A percentile compares a stretch with the other conserved stretches of the same genome.
phyloP scores from a whole-genome alignment of 2,888 invertebrate genomes.

The Biston stratarius region DNA sequence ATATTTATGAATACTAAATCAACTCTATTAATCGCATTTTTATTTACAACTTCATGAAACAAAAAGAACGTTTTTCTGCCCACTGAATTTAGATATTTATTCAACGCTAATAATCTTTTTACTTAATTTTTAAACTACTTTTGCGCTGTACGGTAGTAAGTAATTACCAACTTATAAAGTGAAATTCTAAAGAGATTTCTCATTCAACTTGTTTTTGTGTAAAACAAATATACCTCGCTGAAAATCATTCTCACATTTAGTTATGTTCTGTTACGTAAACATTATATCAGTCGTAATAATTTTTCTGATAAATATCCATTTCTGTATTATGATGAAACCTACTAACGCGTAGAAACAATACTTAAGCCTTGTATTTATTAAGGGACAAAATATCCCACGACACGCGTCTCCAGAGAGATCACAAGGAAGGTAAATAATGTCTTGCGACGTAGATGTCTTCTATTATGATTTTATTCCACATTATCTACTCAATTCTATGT shows the following conservation, averaged over 20 bases:
- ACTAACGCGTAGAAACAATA: conserved; percentile 42
- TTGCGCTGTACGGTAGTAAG: neutral
- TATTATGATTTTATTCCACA: too few relatives aligned
- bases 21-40: neutral
- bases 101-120: neutral
- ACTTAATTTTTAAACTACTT: neutral
- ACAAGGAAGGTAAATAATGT: too few relatives aligned
- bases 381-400: too few relatives aligned
- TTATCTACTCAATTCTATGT: too few relatives aligned
- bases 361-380: neutral
- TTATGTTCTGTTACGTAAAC: too few relatives aligned
- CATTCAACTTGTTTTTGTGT: too few relatives aligned
- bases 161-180: neutral
- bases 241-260: too few relatives aligned
- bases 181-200: too few relatives aligned
- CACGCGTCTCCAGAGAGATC: too few relatives aligned
- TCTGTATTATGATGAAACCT: conserved; percentile 37
- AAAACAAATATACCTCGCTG: too few relatives aligned
- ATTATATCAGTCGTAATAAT: neutral
- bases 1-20: conserved; percentile 5
- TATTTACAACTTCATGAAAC: neutral
- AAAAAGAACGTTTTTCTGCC: neutral
- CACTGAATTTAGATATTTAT: neutral
- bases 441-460: too few relatives aligned
- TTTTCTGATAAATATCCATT: neutral